Evolutionary conservation across 2,888 invertebrate genomes (phyloP).

Genomic region (Tiliacea aurago): DNA sequence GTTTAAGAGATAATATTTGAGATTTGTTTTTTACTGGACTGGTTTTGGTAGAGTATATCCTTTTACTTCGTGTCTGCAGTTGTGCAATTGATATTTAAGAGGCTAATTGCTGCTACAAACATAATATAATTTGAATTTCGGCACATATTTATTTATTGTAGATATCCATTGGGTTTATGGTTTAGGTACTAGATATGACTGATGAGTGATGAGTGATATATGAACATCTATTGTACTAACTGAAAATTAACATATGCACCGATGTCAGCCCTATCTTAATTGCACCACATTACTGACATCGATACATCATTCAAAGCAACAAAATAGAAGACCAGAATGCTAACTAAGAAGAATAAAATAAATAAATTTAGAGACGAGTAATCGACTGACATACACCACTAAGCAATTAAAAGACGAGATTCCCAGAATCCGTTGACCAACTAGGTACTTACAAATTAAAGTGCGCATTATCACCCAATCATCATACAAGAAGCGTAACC

Average conservation of each 20-base stretch:
- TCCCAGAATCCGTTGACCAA: conserved; percentile 21
- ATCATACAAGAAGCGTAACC: conserved; percentile 37
- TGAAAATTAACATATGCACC: not conserved
- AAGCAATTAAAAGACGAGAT: conserved; percentile 28
- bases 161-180: not conserved
- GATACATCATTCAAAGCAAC: conserved; percentile 16
- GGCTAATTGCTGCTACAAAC: conserved; percentile 22
- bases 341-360: conserved; percentile 31
- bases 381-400: conserved; percentile 27
- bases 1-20: conserved; percentile 63
- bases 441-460: conserved; percentile 16
- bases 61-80: conserved; percentile 33
- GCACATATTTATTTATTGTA: not conserved
- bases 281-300: conserved; percentile 6
- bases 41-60: conserved; percentile 33
- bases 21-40: conserved; percentile 55
- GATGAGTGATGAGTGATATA: not conserved
- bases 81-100: conserved; percentile 38
- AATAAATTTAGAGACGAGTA: conserved; percentile 36
- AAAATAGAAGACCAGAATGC: conserved; percentile 25
- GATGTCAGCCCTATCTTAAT: conserved; percentile 4
- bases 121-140: not conserved
- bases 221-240: not conserved
- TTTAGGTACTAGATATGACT: not conserved
- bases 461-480: conserved; percentile 34